A percentile compares a stretch with the other conserved stretches of the same genome.
Conservation (phyloP, 2,888 invertebrate species). For the Apamea sordens region DNA sequence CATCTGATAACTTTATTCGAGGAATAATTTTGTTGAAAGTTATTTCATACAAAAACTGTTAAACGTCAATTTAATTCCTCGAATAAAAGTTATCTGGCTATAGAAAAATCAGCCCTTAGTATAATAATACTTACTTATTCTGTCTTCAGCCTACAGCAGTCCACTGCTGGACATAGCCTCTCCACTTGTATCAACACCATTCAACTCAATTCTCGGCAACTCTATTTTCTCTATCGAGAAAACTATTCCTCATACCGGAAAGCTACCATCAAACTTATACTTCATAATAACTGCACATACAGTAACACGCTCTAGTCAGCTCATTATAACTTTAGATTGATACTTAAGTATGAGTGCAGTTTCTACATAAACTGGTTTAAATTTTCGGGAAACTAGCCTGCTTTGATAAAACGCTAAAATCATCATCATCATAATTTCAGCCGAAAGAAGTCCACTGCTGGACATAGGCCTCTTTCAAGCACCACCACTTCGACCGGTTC, state of each 20-base stretch:
- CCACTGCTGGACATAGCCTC: not conserved
- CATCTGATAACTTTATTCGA: no score
- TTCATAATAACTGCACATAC: not conserved
- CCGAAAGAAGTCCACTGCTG: not conserved
- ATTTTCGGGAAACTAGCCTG: not conserved
- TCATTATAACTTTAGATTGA: slow-evolving; percentile 5
- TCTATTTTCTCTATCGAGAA: not conserved
- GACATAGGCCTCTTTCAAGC: not conserved
- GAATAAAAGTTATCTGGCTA: no score
- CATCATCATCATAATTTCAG: not conserved
- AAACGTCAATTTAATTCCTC: no score
- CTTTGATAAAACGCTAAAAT: not conserved
- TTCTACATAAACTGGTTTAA: not conserved
- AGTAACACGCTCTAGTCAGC: not conserved
- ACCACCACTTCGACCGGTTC: no score
- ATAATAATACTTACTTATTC: not conserved
- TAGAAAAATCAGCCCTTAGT: no score
- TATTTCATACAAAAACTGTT: no score
- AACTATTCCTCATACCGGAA: not conserved
- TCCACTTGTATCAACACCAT: not conserved
- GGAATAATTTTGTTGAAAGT: no score
- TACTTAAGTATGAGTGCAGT: not conserved
- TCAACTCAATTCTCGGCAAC: not conserved
- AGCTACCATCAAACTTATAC: not conserved
- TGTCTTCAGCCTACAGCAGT: not conserved